Percentiles rank a stretch among this genome's conserved stretches.
Conservation (phyloP, 2,797 vertebrate genomes). For the Sus cebifrons region DNA sequence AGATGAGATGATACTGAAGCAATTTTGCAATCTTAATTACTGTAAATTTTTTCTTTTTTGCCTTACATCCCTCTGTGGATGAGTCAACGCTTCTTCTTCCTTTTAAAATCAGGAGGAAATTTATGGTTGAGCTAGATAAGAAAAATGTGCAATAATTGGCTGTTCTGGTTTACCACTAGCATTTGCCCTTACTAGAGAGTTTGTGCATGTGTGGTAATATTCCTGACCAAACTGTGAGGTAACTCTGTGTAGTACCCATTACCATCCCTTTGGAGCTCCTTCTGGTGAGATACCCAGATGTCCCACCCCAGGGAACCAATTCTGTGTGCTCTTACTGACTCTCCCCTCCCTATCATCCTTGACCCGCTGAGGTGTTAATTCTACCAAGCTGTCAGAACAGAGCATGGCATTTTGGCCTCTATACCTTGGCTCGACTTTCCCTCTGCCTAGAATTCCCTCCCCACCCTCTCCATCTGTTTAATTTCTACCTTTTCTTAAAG, state of each 20-base stretch:
- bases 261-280: not conserved
- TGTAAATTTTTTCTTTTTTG: slow-evolving; percentile 46
- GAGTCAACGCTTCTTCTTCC: slow-evolving; percentile 12
- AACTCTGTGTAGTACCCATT: not conserved
- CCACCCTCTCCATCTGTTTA: slow-evolving; percentile 75
- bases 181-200: not conserved
- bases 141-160: slow-evolving; percentile 38
- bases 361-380: slow-evolving; percentile 76
- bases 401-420: slow-evolving; percentile 64
- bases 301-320: slow-evolving; percentile 31
- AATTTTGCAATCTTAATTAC: slow-evolving; percentile 70
- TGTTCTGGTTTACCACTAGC: not conserved
- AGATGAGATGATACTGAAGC: slow-evolving; percentile 66
- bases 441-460: slow-evolving; percentile 61
- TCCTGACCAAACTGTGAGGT: not conserved
- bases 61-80: slow-evolving; percentile 41
- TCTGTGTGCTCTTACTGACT: not conserved
- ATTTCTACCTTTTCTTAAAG: slow-evolving; percentile 72
- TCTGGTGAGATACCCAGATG: slow-evolving; percentile 41
- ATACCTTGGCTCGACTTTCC: slow-evolving; percentile 66
- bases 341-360: not conserved
- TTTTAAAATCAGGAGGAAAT: slow-evolving; percentile 61
- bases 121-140: slow-evolving; percentile 19
- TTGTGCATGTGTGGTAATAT: not conserved
- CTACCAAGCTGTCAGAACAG: slow-evolving; percentile 67